Base-by-base conservation (phyloP, 2,113 vertebrate species). In the Percina caprodes region DNA sequence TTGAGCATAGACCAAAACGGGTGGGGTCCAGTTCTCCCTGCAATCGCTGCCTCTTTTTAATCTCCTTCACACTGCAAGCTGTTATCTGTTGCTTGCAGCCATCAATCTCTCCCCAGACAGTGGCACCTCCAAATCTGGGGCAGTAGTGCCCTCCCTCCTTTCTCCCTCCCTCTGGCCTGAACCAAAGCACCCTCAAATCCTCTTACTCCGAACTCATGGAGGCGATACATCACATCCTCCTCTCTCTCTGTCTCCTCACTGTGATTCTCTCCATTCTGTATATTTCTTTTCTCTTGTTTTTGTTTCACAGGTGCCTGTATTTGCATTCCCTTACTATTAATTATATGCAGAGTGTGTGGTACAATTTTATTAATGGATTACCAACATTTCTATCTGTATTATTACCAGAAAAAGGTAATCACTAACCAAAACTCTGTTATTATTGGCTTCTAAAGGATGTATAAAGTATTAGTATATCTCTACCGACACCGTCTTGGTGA, bases 51-150 rank as follows among this genome's bases (percentile, higher is more conserved):
- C 85, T 83, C 62, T 72, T 63, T 89, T 88, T 83, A 88, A 92
- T 88, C 88, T 87, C 76, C 77, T 71, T 86, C 77, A 77, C 68
- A 69, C 81, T 80, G 68, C 79, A 90, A 91, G 87, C 85, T 91
- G 84, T 88, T 91, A 85, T 90, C 92, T 91, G 81, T 81, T 86
- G 84, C 89, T 86, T 23, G 46, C 63, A 93, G 86, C 84, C 83
- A 92, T 90, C 82, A 92, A 88, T 93, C 82, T 91, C 66, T 87
- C 78, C 60, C 79, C 86, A 90, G 80, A 91, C 79, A 49, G 89
- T 86, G 92, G 89, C 88, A 90, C 85, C 81, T 91, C 79, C 79
- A 92, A 90, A 92, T 93, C 85, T 92, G 89, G 81, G 79, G 72
- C 89, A 91, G 74, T 18, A 75, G 46, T 69, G 79, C 87, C 91